These are phyloP conservation scores for Apostichopus japonicus DNA, from an alignment of 35 echinoderm and acorn worm genomes.

Conservation along the genomic window DNA sequence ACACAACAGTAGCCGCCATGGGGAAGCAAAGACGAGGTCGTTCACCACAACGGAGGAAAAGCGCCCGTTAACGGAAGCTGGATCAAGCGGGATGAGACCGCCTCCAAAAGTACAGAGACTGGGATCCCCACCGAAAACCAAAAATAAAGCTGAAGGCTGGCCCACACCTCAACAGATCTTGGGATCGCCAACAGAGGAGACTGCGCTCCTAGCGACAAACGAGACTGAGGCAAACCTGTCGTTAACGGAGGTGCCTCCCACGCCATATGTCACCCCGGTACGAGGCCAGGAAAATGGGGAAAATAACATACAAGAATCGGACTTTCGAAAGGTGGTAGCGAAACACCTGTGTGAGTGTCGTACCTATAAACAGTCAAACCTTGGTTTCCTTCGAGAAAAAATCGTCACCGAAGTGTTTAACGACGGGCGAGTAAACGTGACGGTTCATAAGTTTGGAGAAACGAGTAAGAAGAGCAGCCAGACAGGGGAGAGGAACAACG, in stretches of 20 bases:
- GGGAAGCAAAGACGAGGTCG: no score
- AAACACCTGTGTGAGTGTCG: no score
- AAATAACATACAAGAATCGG: no score
- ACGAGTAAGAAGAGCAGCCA: no score
- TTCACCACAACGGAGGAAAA: not conserved
- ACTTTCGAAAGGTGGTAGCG: no score
- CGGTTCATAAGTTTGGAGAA: not conserved
- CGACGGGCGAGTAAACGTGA: not conserved
- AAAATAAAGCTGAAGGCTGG: not conserved
- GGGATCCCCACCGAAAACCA: not conserved
- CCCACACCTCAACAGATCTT: not conserved
- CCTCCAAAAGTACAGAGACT: not conserved
- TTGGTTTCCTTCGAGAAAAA: no score
- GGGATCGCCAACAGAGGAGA: not conserved
- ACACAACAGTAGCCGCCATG: not conserved
- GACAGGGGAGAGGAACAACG: no score
- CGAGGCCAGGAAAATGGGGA: no score
- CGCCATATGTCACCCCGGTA: slow-evolving; percentile 5
- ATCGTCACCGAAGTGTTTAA: not conserved
- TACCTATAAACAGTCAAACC: no score
- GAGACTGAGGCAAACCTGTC: not conserved
- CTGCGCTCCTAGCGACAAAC: not conserved
- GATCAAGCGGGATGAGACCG: not conserved
- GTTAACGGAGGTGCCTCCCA: not conserved
- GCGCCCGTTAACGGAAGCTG: not conserved